Conservation (phyloP, 1,140 invertebrate species). For the Propsilocerus akamusi region DNA sequence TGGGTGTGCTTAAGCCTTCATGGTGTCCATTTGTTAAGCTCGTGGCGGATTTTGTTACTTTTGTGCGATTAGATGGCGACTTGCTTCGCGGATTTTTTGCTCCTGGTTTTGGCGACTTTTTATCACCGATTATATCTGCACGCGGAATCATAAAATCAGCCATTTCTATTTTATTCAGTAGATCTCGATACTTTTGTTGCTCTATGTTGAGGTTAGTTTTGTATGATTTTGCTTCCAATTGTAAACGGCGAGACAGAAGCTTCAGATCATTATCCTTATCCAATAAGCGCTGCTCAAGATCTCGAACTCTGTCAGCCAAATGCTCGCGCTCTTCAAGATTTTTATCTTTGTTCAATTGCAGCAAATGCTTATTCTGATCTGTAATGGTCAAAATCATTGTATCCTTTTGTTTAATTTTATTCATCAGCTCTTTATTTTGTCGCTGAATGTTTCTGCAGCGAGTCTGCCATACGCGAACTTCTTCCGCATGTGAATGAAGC, state of each 20-base stretch:
- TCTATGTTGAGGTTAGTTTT: constrained; percentile 47
- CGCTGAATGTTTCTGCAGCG: constrained; percentile 45
- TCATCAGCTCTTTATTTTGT: constrained; percentile 35
- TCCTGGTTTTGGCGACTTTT: constrained; percentile 23
- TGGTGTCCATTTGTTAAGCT: constrained; percentile 15
- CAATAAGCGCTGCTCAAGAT: constrained; percentile 38
- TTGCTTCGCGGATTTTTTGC: constrained; percentile 15
- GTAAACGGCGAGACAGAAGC: constrained; percentile 41
- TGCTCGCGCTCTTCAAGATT: constrained; percentile 53
- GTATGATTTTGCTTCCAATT: constrained; percentile 48
- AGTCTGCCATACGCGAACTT: constrained; percentile 47
- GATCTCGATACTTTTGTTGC: constrained; percentile 45
- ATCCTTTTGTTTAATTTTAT: constrained; percentile 45
- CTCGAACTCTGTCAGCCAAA: constrained; percentile 38
- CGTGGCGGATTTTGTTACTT: constrained; percentile 8
- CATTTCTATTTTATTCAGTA: constrained; percentile 41
- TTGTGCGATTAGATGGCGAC: constrained; percentile 15
- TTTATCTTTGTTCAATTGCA: constrained; percentile 46
- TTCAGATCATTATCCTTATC: constrained; percentile 49
- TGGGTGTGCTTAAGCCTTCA: constrained; percentile 23
- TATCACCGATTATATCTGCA: constrained; percentile 30
- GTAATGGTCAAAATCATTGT: constrained; percentile 36
- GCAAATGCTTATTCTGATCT: constrained; percentile 46
- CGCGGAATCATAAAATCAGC: constrained; percentile 37
- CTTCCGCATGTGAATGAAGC: constrained; percentile 51